Base-by-base conservation (phyloP, 2,888 invertebrate genomes). In the Eulithis prunata region DNA sequence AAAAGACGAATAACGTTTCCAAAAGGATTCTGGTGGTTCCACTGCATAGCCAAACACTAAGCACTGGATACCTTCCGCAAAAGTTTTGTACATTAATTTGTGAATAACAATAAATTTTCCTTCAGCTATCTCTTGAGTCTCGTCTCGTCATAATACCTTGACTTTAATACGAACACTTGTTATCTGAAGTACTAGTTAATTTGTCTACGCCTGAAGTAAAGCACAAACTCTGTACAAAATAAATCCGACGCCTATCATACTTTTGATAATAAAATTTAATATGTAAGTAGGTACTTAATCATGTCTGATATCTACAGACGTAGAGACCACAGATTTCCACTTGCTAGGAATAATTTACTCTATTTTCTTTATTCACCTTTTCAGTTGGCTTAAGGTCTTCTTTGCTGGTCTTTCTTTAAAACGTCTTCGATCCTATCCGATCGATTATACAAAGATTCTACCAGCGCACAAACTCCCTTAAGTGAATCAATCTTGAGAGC, bases 401-500 rank as follows among this genome's bases (percentile, higher is more conserved):
- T 49, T 11, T 8, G 7, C 47, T 4, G 14, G 14, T 3, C 41
- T 47, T 8, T 46, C 46, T 46, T 8, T 47, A 14, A 47, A 6
- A 47, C 41, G 32, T n/a, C 13, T 46, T 5, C 47, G 14, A 47
- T 3, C 6, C 8, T 21, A 49, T 49, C 14, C 2, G 21, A 21
- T 21, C 21, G 49, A 49, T 11, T 21, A 47, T 12, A 47, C 47
- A 14, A 47, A 47, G 47, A 49, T 47, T 47, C 49, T 21, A 49
- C 49, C 10, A 49, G 21, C 21, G 49, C 21, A 47, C 14, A 10
- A 49, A 49, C 21, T 21, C 14, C 21, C 47, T 14, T 47, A 47
- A 47, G 13, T 14, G 47, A 49, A 49, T 49, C 49, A 11, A 49
- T 14, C 49, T 49, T 49, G 21, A 49, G 21, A 49, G 49, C 49